Evolutionary conservation across 2,888 invertebrate species (phyloP).

Genomic region (Orthosia cruda): DNA sequence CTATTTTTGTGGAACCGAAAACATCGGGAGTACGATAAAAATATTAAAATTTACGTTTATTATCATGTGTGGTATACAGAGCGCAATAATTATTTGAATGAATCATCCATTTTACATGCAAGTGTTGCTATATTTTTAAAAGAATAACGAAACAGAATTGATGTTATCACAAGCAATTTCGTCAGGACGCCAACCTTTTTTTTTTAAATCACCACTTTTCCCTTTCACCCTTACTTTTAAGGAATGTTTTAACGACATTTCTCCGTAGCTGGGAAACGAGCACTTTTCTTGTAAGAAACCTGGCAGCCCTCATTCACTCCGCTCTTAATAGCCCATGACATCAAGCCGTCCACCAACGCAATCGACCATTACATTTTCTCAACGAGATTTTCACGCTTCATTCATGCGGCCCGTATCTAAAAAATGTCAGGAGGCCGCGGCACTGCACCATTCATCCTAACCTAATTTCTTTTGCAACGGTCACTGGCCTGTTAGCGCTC

Average conservation of each 20-base stretch:
- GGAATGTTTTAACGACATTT: slow-evolving; percentile 39
- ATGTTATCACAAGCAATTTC: slow-evolving; percentile 41
- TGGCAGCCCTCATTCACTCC: slow-evolving; percentile 61
- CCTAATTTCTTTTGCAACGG: slow-evolving; percentile 72
- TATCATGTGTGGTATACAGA: slow-evolving; percentile 11
- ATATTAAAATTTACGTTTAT: slow-evolving; percentile 55
- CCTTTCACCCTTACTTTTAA: slow-evolving; percentile 25
- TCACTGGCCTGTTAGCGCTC: slow-evolving; percentile 55
- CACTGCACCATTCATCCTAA: slow-evolving; percentile 73
- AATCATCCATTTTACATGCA: slow-evolving; percentile 29
- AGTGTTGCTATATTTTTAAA: slow-evolving; percentile 27
- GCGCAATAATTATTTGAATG: slow-evolving; percentile 32
- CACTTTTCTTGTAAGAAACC: slow-evolving; percentile 49
- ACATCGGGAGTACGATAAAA: slow-evolving; percentile 42
- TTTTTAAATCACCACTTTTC: slow-evolving; percentile 4
- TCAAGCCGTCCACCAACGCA: slow-evolving; percentile 70
- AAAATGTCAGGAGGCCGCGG: slow-evolving; percentile 66
- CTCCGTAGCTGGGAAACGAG: slow-evolving; percentile 31
- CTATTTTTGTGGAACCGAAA: slow-evolving; percentile 46
- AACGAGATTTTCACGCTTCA: slow-evolving; percentile 73
- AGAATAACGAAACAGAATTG: slow-evolving; percentile 2
- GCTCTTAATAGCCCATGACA: slow-evolving; percentile 69
- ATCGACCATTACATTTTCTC: slow-evolving; percentile 71
- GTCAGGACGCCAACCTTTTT: not conserved
- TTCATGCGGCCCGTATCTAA: slow-evolving; percentile 67